Evolutionary conservation across 2,888 invertebrate genomes (phyloP), one percentile per base, ranked within the genome.

Genomic region (Podotricha telesiphe): DNA sequence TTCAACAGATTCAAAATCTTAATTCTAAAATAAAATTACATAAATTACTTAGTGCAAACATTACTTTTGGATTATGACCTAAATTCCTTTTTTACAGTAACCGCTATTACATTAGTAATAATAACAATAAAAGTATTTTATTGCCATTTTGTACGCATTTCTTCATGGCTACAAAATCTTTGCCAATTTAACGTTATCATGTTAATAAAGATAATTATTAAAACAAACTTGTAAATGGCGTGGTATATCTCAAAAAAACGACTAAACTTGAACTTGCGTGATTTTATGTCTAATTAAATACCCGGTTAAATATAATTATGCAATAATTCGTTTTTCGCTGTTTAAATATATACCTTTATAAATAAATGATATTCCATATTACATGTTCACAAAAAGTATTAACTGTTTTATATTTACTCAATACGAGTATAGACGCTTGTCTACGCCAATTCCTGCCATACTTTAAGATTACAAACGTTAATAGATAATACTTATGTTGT

Each of bases 171-270:
- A 50, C 48, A 28, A n/a, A 59, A 37, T 2, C 45, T 48, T 48
- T 62, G 17, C 48, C 34, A 48, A 62, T 37, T 62, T 62, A 48
- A 48, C 37, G 20, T 13, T 62, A 20, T 15, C 34, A 34, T 19
- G 62, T 62, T 62, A 48, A 62, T 62, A 62, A 45, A 40, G 7
- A 50, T 34, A 48, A 48, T 62, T 48, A 62, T 45, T 28, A 47
- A 47, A 47, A 28, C n/a, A n/a, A 45, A 20, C 11, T 11, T 47
- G 11, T 11, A 17, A 17, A 13, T 37, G 13, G 22, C 51, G 28
- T 2, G 51, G 2, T 22, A 8, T n/a, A 28, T 7, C 28, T 8
- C 51, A 51, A 28, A 51, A 22, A 28, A 8, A 15, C 15, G 51
- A n/a, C 34, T 10, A 28, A 37, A 28, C 28, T 4, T 19, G 13